Evolutionary conservation across 1,140 invertebrate genomes (phyloP).

Genomic region (Drosophila oshimai): DNA sequence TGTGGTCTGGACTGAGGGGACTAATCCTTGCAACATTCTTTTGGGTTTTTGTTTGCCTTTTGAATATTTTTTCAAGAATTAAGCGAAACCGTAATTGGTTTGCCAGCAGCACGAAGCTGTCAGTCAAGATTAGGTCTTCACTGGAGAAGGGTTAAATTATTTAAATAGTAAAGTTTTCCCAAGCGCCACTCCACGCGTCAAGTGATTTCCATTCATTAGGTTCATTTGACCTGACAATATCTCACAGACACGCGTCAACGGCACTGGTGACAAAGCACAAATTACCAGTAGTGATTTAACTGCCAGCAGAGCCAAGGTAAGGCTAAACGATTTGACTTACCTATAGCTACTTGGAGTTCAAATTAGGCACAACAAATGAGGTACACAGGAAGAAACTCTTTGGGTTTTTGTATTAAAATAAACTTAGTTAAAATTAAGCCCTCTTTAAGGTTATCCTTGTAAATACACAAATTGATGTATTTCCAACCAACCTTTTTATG

Average conservation of each 20-base stretch:
- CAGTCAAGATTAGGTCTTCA: slow-evolving; percentile 23
- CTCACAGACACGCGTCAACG: slow-evolving; percentile 7
- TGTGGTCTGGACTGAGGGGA: slow-evolving; percentile 27
- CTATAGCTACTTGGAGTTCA: slow-evolving; percentile 36
- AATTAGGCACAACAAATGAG: slow-evolving; percentile 16
- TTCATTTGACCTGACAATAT: slow-evolving; percentile 4
- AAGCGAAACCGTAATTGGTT: slow-evolving; percentile 35
- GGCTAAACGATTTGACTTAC: slow-evolving; percentile 26
- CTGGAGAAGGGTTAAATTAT: slow-evolving; percentile 14
- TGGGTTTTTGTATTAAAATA: neutral
- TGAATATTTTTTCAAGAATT: slow-evolving; percentile 50
- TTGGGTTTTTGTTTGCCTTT: slow-evolving; percentile 46
- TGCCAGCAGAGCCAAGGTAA: slow-evolving; percentile 5
- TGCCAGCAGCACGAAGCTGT: slow-evolving; percentile 23
- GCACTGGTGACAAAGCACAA: slow-evolving; percentile 22
- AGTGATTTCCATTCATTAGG: slow-evolving; percentile 17
- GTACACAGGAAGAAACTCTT: neutral
- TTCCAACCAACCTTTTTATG: too few species aligned
- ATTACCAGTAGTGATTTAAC: slow-evolving; percentile 44
- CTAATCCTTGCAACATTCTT: slow-evolving; percentile 17
- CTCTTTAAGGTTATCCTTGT: too few species aligned
- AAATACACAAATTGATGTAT: too few species aligned
- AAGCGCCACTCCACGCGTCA: neutral
- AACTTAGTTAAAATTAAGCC: too few species aligned
- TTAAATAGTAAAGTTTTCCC: neutral